Base-by-base conservation (phyloP, 2,113 vertebrate genomes). In the Gymnocephalus cernua region DNA sequence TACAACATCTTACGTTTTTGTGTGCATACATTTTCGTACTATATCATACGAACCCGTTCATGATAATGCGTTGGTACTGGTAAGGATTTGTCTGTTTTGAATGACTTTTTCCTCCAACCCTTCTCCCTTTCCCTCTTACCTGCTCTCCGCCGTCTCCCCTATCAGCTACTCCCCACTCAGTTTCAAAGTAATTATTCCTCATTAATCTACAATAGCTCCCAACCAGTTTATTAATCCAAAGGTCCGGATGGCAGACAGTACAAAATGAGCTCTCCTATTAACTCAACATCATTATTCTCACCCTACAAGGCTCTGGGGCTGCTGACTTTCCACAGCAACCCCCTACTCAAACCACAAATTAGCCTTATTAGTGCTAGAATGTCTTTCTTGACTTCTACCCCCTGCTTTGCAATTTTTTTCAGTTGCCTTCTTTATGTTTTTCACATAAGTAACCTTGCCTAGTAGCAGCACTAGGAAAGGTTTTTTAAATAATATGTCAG, bases 101-200 rank as follows among this genome's bases (percentile, higher is more conserved):
- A 38, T 38, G 35, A 16, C 27, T 83, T 61, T 70, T 58, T 54
- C 2, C 2, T 54, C 45, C 41, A 7, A 13, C 29, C 25, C n/a
- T 38, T 41, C 12, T 11, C 69, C 38, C 21, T 18, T 53, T 23
- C 62, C 32, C 25, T 54, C 51, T 25, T 67, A 66, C 47, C 56
- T 4, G n/a, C 19, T 0, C 59, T 67, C 48, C 1, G 7, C 23
- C 56, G 45, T 75, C 61, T 77, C 59, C 48, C 58, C 25, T 68
- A 50, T 80, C 67, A 68, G 70, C 67, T 62, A 7, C 73, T 81
- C 11, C 38, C 68, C 44, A 29, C 84, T 83, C 80, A 53, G 56
- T 87, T 86, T 74, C 68, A 83, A 77, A 89, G 76, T 88, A 87
- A 91, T 92, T 92, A 93, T 83, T 91, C 73, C 77, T 90, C 79